A percentile compares a stretch with the other conserved stretches of the same genome.
Evolutionary conservation across 2,888 invertebrate species (phyloP).

Genomic region (Gymnoscelis rufifasciata): DNA sequence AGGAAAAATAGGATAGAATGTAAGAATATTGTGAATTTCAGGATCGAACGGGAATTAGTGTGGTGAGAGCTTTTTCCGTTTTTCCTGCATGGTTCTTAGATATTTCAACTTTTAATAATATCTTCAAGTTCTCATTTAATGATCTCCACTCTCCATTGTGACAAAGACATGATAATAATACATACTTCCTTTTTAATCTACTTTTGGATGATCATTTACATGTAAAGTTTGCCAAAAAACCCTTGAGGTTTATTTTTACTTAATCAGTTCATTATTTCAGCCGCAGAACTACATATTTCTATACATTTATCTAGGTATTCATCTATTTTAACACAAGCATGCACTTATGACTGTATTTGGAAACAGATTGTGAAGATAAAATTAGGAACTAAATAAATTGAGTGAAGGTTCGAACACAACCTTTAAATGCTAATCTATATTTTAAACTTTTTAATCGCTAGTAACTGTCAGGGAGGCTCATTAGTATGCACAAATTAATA

Average conservation of each 20-base stretch:
- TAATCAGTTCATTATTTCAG: not conserved
- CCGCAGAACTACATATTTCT: not conserved
- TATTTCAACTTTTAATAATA: slow-evolving; percentile 12
- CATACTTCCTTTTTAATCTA: no score
- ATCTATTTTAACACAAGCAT: slow-evolving; percentile 2
- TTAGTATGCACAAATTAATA: no score
- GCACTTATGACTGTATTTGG: slow-evolving; percentile 4
- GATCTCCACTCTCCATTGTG: not conserved
- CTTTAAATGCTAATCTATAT: no score
- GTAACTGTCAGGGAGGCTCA: no score
- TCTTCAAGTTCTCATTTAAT: not conserved
- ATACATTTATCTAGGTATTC: not conserved
- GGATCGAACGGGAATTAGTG: slow-evolving; percentile 64
- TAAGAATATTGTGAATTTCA: slow-evolving; percentile 61
- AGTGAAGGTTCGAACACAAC: no score
- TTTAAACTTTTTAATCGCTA: no score
- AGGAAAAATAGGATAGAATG: slow-evolving; percentile 39
- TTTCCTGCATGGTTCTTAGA: slow-evolving; percentile 55
- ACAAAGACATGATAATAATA: not conserved
- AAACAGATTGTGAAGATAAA: slow-evolving; percentile 4
- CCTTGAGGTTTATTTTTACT: no score
- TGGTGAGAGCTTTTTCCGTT: slow-evolving; percentile 65
- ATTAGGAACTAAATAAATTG: no score
- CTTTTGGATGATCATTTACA: no score
- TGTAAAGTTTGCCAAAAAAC: no score